phyloP scores from a whole-genome alignment of 2,888 invertebrate genomes.

The Galerucella nymphaeae region DNA sequence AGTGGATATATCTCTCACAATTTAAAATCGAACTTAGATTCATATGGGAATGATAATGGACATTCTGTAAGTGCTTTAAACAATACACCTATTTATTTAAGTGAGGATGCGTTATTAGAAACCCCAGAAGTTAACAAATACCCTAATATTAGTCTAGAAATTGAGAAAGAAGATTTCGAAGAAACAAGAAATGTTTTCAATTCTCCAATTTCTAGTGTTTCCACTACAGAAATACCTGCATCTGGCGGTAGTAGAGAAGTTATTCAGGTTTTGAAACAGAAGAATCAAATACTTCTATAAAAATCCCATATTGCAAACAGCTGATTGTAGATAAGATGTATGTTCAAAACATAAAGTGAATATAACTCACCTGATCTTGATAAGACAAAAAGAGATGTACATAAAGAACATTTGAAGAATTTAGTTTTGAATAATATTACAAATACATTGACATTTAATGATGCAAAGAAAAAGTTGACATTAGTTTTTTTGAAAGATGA shows the following conservation, averaged over 20 bases:
- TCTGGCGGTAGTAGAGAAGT: constrained; percentile 32
- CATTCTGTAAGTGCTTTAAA: constrained; percentile 16
- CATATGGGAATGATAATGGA: constrained; percentile 43
- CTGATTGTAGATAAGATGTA: too few species aligned
- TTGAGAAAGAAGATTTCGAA: constrained; percentile 45
- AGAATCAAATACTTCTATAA: constrained; percentile 25
- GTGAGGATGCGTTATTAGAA: constrained; percentile 61
- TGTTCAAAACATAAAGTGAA: too few species aligned
- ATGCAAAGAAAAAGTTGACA: too few species aligned
- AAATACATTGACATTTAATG: too few species aligned
- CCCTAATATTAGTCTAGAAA: constrained; percentile 36
- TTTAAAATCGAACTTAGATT: constrained; percentile 59
- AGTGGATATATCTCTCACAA: constrained; percentile 63
- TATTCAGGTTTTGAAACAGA: constrained; percentile 40
- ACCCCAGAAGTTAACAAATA: constrained; percentile 51
- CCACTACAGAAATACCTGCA: constrained; percentile 41
- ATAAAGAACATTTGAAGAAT: too few species aligned
- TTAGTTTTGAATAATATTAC: too few species aligned
- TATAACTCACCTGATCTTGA: too few species aligned
- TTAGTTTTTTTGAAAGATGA: too few species aligned
- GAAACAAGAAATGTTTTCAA: constrained; percentile 45
- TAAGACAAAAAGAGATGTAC: too few species aligned
- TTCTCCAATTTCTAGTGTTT: constrained; percentile 38
- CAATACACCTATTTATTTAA: constrained; percentile 55
- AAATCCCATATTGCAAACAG: too few species aligned